These are phyloP conservation scores for Chymomyza fuscimana DNA, from an alignment of 2,888 invertebrate genomes.

Conservation along the genomic window DNA sequence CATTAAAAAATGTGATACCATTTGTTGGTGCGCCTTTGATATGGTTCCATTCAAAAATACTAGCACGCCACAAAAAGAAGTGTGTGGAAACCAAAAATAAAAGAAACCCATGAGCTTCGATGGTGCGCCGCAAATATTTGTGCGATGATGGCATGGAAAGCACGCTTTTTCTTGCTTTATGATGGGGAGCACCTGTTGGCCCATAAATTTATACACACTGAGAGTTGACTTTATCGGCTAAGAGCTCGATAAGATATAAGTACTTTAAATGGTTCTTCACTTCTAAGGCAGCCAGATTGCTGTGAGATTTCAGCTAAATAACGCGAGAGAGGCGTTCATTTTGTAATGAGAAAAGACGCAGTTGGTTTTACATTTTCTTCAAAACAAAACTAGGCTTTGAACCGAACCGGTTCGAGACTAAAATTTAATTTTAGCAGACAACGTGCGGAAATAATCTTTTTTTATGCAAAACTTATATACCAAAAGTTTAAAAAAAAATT, in stretches of 20 bases:
- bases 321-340: background rate
- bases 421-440: too few species aligned
- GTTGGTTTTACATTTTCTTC: too few species aligned
- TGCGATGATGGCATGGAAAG: constrained; percentile 36
- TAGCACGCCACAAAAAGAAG: background rate
- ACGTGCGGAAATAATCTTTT: too few species aligned
- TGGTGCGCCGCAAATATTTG: constrained; percentile 52
- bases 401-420: too few species aligned
- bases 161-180: constrained; percentile 13
- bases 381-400: too few species aligned
- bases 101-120: background rate
- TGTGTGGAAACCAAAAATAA: constrained; percentile 1
- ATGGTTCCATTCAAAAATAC: constrained; percentile 24
- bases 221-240: background rate
- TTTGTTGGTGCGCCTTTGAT: constrained; percentile 32
- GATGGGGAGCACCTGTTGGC: background rate
- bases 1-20: constrained; percentile 40
- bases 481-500: too few species aligned
- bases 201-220: background rate
- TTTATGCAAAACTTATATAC: too few species aligned
- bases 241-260: background rate
- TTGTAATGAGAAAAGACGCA: background rate
- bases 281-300: background rate
- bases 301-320: background rate
- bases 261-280: background rate